Conservation (phyloP, 2,113 vertebrate species). For the Silurus meridionalis region DNA sequence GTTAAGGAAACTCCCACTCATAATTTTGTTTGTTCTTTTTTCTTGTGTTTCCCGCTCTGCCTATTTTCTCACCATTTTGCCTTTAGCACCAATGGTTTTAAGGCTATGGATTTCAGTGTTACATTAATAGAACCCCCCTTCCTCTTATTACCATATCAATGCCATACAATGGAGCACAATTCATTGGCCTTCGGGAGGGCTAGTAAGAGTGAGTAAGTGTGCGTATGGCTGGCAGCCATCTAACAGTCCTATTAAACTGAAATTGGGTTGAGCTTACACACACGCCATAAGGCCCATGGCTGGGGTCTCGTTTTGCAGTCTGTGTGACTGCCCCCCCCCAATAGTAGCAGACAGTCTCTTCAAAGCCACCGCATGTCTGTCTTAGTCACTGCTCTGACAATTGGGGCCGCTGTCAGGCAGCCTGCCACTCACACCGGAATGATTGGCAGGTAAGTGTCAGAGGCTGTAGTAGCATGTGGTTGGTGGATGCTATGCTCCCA, state of each 20-base stretch:
- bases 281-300: slow-evolving; percentile 38
- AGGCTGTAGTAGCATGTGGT: slow-evolving; percentile 40
- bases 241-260: slow-evolving; percentile 54
- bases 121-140: slow-evolving; percentile 46
- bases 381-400: slow-evolving; percentile 44
- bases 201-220: slow-evolving; percentile 38
- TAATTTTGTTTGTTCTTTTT: slow-evolving; percentile 55
- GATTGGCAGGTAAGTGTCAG: slow-evolving; percentile 56
- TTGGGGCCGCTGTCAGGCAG: slow-evolving; percentile 40
- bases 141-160: slow-evolving; percentile 58
- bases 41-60: slow-evolving; percentile 43
- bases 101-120: slow-evolving; percentile 49
- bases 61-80: slow-evolving; percentile 47
- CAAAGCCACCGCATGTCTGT: slow-evolving; percentile 46
- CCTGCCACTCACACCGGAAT: slow-evolving; percentile 49
- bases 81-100: slow-evolving; percentile 47
- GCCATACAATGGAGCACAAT: slow-evolving; percentile 52
- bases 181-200: slow-evolving; percentile 48
- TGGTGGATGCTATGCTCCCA: slow-evolving; percentile 34
- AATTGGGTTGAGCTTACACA: slow-evolving; percentile 49
- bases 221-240: slow-evolving; percentile 45
- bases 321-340: slow-evolving; percentile 34
- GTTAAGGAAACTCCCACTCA: slow-evolving; percentile 51
- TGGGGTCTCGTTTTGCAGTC: slow-evolving; percentile 43
- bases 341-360: slow-evolving; percentile 49